These are phyloP conservation scores for Lasiommata megera DNA, from an alignment of 2,888 invertebrate species.

Conservation along the genomic window DNA sequence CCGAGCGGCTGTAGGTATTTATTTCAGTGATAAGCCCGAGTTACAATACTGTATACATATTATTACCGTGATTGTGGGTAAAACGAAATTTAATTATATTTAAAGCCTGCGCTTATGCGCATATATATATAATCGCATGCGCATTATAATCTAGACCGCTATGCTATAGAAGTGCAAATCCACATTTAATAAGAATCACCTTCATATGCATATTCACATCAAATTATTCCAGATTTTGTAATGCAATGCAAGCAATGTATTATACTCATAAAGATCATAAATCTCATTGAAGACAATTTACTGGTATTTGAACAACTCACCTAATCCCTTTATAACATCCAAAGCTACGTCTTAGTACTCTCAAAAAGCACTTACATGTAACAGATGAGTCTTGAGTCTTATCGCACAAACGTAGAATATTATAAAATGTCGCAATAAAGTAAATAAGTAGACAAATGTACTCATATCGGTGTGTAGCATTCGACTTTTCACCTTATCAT, in stretches of 20 bases:
- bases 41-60: too few relatives aligned
- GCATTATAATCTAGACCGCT: too few relatives aligned
- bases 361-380: slow-evolving; percentile 57
- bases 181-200: too few relatives aligned
- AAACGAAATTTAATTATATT: too few relatives aligned
- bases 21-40: too few relatives aligned
- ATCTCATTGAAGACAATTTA: not conserved
- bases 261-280: not conserved
- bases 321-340: slow-evolving; percentile 14
- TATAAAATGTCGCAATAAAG: slow-evolving; percentile 78
- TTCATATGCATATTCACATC: too few relatives aligned
- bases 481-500: slow-evolving; percentile 44
- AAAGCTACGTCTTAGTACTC: slow-evolving; percentile 26
- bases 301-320: slow-evolving; percentile 2
- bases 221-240: too few relatives aligned
- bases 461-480: slow-evolving; percentile 40
- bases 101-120: too few relatives aligned
- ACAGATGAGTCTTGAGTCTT: slow-evolving; percentile 67
- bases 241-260: not conserved
- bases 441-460: slow-evolving; percentile 75
- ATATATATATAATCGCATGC: too few relatives aligned
- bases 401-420: slow-evolving; percentile 72
- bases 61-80: too few relatives aligned
- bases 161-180: too few relatives aligned
- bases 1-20: too few relatives aligned